phyloP scores from a whole-genome alignment of 1,140 invertebrate genomes.

The Caenorhabditis briggsae region DNA sequence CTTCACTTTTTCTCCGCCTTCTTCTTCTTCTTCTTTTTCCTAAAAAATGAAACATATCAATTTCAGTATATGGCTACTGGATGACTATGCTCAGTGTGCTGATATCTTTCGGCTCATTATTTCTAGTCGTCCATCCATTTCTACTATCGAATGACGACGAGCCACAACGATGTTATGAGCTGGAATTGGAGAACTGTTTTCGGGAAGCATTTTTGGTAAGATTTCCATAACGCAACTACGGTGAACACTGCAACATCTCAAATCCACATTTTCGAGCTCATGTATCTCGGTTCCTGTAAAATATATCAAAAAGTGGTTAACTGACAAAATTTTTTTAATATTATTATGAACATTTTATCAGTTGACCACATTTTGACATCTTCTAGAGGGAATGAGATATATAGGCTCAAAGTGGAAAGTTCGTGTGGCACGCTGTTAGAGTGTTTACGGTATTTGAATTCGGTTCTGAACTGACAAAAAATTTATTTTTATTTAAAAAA shows the following conservation, averaged over 20 bases:
- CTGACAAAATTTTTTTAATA: too few species aligned
- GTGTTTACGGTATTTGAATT: too few species aligned
- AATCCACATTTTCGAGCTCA: too few species aligned
- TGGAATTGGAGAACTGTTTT: conserved; percentile 62
- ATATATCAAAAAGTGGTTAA: too few species aligned
- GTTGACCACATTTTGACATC: too few species aligned
- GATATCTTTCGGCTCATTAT: conserved; percentile 47
- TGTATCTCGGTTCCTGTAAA: too few species aligned
- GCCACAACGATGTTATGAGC: conserved; percentile 55
- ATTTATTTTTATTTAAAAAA: not conserved
- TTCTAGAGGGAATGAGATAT: too few species aligned
- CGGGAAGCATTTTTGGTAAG: conserved; percentile 62
- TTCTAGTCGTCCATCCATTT: conserved; percentile 35
- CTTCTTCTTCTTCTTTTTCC: not conserved
- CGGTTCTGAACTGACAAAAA: too few species aligned
- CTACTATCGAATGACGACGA: conserved; percentile 37
- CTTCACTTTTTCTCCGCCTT: not conserved
- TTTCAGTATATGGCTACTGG: conserved; percentile 48
- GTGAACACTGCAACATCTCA: too few species aligned
- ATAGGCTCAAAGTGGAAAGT: too few species aligned
- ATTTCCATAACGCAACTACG: not conserved
- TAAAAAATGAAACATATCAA: not conserved
- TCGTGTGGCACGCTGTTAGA: too few species aligned
- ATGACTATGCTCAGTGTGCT: conserved; percentile 45
- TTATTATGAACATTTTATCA: too few species aligned